Evolutionary conservation across 2,888 invertebrate species (phyloP).

Genomic region (Leistus spinibarbis): DNA sequence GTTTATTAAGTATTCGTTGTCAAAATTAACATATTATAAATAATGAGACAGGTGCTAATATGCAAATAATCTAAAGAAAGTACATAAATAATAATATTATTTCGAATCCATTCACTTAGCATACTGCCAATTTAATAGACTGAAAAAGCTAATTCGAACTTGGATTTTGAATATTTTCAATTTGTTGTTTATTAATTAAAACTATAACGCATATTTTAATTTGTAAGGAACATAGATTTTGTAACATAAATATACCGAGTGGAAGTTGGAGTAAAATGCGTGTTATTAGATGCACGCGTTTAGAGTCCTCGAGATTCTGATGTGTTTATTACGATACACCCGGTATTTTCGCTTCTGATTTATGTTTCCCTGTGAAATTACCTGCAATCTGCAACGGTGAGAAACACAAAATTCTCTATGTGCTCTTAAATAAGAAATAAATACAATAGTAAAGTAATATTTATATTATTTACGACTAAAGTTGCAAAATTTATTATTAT

Average conservation of each 20-base stretch:
- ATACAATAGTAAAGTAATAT: neutral
- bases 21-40: neutral
- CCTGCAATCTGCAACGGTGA: no score
- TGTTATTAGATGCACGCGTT: neutral
- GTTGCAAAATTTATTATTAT: neutral
- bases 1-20: neutral
- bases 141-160: neutral
- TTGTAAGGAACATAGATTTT: neutral
- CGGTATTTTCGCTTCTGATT: neutral
- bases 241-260: neutral
- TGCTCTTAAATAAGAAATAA: neutral
- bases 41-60: neutral
- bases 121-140: neutral
- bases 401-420: no score
- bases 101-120: neutral
- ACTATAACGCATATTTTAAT: no score
- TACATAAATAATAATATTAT: neutral
- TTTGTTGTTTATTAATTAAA: no score
- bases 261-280: neutral
- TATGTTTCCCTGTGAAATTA: neutral
- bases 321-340: neutral
- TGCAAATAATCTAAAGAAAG: neutral
- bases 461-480: neutral
- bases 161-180: neutral
- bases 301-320: neutral